phyloP scores from a whole-genome alignment of 2,888 invertebrate genomes.

The Lottia gigantea region DNA sequence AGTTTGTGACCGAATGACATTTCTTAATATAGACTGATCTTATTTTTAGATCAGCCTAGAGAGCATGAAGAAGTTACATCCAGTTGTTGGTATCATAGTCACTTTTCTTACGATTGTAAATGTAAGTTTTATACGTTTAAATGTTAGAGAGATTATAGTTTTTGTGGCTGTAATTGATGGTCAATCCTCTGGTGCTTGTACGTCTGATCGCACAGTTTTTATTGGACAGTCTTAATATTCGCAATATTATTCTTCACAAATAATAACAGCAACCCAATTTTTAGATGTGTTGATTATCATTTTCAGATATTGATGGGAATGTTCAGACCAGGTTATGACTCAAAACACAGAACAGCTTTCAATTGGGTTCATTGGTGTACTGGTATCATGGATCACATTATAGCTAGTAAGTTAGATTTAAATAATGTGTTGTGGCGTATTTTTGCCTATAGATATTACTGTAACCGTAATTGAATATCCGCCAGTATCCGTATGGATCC shows the following conservation, averaged over 20 bases:
- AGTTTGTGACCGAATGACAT: too few relatives aligned
- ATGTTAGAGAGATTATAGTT: too few relatives aligned
- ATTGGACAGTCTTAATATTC: too few relatives aligned
- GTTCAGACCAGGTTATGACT: constrained; percentile 50
- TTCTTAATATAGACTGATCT: not conserved
- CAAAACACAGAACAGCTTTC: constrained; percentile 49
- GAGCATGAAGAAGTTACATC: constrained; percentile 50
- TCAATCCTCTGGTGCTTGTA: too few relatives aligned
- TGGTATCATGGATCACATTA: constrained; percentile 50
- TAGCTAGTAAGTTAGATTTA: constrained; percentile 47
- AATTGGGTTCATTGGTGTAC: constrained; percentile 64
- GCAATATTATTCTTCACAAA: too few relatives aligned
- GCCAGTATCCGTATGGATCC: too few relatives aligned
- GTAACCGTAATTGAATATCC: too few relatives aligned
- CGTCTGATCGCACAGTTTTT: too few relatives aligned
- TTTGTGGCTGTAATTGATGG: too few relatives aligned
- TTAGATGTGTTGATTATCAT: not conserved
- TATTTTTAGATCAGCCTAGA: constrained; percentile 27
- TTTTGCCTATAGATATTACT: too few relatives aligned
- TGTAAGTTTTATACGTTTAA: constrained; percentile 43
- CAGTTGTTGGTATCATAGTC: constrained; percentile 60
- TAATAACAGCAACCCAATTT: too few relatives aligned
- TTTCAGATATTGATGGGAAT: constrained; percentile 56
- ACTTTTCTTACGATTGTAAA: constrained; percentile 58
- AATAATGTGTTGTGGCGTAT: too few relatives aligned